phyloP scores from a whole-genome alignment of 2,888 invertebrate species.

The Atrina japonica region DNA sequence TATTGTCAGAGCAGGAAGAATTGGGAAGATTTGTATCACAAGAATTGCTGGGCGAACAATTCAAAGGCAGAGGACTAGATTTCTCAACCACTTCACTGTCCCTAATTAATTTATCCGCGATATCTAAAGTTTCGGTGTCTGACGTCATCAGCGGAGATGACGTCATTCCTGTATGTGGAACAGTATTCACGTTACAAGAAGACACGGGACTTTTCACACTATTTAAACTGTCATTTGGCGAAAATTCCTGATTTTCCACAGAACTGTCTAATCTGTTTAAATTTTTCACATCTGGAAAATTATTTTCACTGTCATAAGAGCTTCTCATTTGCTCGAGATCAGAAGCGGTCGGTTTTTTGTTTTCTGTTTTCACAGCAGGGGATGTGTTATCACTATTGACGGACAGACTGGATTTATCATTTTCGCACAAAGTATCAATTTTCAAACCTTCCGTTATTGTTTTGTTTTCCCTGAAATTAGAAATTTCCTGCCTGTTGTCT shows the following conservation, averaged over 20 bases:
- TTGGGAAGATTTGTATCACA: slow-evolving; percentile 10
- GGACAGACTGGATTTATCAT: slow-evolving; percentile 32
- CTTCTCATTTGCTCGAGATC: slow-evolving; percentile 13
- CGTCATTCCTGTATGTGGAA: slow-evolving; percentile 16
- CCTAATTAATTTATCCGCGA: slow-evolving; percentile 20
- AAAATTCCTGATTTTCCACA: not conserved
- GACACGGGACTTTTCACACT: slow-evolving; percentile 21
- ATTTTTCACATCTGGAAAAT: slow-evolving; percentile 27
- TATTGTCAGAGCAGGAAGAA: slow-evolving; percentile 2
- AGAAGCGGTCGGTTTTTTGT: slow-evolving; percentile 10
- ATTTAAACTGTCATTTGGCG: slow-evolving; percentile 24
- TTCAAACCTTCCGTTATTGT: slow-evolving; percentile 28
- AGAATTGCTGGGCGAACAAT: not conserved
- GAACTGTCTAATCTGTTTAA: slow-evolving; percentile 14
- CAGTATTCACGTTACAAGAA: not conserved
- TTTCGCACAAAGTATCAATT: slow-evolving; percentile 22
- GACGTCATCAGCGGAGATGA: slow-evolving; percentile 24
- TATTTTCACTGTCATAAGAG: slow-evolving; percentile 19
- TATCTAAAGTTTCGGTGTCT: slow-evolving; percentile 16
- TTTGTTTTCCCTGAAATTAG: slow-evolving; percentile 34
- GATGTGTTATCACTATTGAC: slow-evolving; percentile 27
- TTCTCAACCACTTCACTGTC: slow-evolving; percentile 12
- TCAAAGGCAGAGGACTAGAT: slow-evolving; percentile 6
- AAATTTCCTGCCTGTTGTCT: slow-evolving; percentile 31
- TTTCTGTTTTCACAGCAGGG: slow-evolving; percentile 19